Conservation (phyloP, 1,140 invertebrate genomes). For the Heliothis virescens region DNA sequence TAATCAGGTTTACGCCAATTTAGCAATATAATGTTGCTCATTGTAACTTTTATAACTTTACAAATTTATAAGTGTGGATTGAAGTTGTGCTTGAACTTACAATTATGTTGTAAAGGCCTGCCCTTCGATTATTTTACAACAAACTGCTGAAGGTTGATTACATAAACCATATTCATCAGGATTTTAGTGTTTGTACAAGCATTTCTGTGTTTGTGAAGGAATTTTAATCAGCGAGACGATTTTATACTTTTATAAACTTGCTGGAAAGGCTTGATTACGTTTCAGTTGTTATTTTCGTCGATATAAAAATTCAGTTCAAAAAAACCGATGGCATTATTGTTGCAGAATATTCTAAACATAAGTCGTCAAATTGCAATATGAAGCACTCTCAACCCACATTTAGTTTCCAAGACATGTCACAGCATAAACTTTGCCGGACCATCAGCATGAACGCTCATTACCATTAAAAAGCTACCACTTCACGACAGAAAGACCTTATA, state of each 20-base stretch:
- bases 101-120: constrained; percentile 32
- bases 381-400: neutral
- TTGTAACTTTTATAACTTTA: constrained; percentile 26
- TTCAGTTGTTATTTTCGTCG: no score
- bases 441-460: constrained; percentile 14
- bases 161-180: neutral
- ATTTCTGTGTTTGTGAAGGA: neutral
- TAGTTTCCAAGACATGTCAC: neutral
- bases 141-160: neutral
- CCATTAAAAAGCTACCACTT: constrained; percentile 19
- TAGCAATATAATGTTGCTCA: constrained; percentile 20
- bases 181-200: neutral
- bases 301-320: no score
- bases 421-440: neutral
- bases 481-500: constrained; percentile 20
- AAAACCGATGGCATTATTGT: neutral
- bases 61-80: constrained; percentile 31
- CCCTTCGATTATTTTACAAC: constrained; percentile 33
- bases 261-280: no score
- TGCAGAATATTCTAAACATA: neutral
- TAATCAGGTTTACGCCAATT: constrained; percentile 19
- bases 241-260: no score
- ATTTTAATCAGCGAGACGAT: neutral
- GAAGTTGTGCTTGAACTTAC: constrained; percentile 4
- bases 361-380: neutral